A percentile compares a stretch with the other conserved stretches of the same genome.
Evolutionary conservation across 2,113 vertebrate species (phyloP).

Genomic region (Ornithorhynchus anatinus): DNA sequence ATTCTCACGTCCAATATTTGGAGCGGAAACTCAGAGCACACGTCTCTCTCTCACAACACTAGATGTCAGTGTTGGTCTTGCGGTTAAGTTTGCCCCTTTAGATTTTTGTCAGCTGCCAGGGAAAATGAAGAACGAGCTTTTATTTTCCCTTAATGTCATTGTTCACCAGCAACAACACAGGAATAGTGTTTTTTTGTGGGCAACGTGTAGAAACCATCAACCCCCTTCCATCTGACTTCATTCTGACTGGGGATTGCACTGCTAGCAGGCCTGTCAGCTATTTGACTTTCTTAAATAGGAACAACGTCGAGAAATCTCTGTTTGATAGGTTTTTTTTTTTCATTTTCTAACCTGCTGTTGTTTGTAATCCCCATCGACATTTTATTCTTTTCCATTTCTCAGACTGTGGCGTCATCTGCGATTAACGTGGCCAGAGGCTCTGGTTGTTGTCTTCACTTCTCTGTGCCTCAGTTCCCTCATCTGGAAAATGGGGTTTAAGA

Average conservation of each 20-base stretch:
- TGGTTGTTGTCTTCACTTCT: too few relatives aligned
- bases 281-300: slow-evolving; percentile 6
- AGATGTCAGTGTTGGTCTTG: slow-evolving; percentile 64
- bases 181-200: slow-evolving; percentile 10
- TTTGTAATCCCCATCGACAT: too few relatives aligned
- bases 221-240: neutral
- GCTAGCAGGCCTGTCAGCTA: neutral
- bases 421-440: too few relatives aligned
- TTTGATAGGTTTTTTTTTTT: slow-evolving; percentile 31
- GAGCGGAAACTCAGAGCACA: too few relatives aligned
- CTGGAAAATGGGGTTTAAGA: too few relatives aligned
- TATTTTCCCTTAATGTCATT: slow-evolving; percentile 17
- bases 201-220: slow-evolving; percentile 27
- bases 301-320: neutral
- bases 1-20: too few relatives aligned
- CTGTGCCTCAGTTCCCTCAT: too few relatives aligned
- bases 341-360: slow-evolving; percentile 7
- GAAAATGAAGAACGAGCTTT: slow-evolving; percentile 1
- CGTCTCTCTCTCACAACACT: slow-evolving; percentile 33
- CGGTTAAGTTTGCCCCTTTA: neutral
- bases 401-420: too few relatives aligned
- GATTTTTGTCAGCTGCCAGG: neutral
- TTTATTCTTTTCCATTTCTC: neutral
- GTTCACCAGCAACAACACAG: neutral
- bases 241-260: neutral